Conservation (phyloP, 2,888 invertebrate genomes). For the Nebria brevicollis region DNA sequence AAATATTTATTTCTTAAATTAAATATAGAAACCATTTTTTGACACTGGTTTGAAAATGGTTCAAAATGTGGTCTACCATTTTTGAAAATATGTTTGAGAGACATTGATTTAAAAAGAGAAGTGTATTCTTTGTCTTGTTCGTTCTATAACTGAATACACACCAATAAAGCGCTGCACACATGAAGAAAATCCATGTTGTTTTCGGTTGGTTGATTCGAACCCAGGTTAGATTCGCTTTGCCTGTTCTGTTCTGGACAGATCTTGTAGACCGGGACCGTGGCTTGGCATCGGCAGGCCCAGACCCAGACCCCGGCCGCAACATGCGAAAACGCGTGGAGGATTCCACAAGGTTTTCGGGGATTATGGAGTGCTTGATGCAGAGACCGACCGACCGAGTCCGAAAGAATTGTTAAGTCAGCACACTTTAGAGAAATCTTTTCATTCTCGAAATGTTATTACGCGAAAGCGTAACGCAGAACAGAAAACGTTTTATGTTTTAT, state of each 20-base stretch:
- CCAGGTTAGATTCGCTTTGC: conserved; percentile 6
- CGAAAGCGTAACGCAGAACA: conserved; percentile 5
- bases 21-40: not conserved
- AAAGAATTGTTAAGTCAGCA: conserved; percentile 58
- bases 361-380: conserved; percentile 53
- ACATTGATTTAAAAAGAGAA: conserved; percentile 16
- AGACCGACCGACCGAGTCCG: conserved; percentile 50
- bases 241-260: not conserved
- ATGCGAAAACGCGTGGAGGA: conserved; percentile 8
- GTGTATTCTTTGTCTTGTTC: conserved; percentile 8
- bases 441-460: conserved; percentile 20
- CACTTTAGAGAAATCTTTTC: conserved; percentile 51
- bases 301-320: not conserved
- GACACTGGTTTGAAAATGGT: no score
- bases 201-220: conserved; percentile 20
- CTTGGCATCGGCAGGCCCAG: not conserved
- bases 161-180: not conserved
- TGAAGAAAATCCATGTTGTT: conserved; percentile 18
- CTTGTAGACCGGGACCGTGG: not conserved
- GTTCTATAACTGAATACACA: conserved; percentile 16
- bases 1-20: not conserved
- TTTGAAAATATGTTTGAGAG: not conserved
- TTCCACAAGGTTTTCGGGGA: conserved; percentile 49
- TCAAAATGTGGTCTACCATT: no score
- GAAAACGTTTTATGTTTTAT: not conserved